A percentile compares a stretch with the other conserved stretches of the same genome.
Conservation (phyloP, 1,140 invertebrate genomes). For the Diabrotica virgifera region DNA sequence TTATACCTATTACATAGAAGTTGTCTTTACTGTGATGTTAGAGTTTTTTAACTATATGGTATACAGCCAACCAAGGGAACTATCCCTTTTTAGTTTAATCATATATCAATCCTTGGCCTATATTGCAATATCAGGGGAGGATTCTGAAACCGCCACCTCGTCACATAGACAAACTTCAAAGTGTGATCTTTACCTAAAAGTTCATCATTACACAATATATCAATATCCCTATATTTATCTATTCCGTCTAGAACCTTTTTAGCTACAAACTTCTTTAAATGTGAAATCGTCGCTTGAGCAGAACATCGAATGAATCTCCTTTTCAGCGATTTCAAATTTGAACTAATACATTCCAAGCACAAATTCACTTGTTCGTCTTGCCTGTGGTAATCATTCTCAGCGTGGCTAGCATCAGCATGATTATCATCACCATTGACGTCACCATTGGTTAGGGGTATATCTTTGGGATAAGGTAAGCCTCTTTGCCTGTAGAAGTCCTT, state of each 20-base stretch:
- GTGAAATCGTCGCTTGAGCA: conserved; percentile 93
- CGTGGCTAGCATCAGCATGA: conserved; percentile 63
- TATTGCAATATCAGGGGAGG: conserved; percentile 83
- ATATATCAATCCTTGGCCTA: conserved; percentile 57
- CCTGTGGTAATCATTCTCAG: conserved; percentile 88
- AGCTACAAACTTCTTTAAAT: conserved; percentile 96
- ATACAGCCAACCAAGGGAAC: too few relatives aligned
- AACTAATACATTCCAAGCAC: conserved; percentile 81
- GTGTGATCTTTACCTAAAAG: conserved; percentile 98
- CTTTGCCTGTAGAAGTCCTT: conserved; percentile 81
- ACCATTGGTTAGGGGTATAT: conserved; percentile 66
- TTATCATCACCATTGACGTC: conserved; percentile 64
- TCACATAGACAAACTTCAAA: conserved; percentile 97
- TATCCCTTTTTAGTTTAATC: too few relatives aligned
- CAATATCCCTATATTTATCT: conserved; percentile 95
- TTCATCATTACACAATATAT: conserved; percentile 98
- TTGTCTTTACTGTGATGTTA: too few relatives aligned
- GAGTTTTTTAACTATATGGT: too few relatives aligned
- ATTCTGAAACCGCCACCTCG: conserved; percentile 93
- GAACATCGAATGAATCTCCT: conserved; percentile 90
- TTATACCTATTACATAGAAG: too few relatives aligned
- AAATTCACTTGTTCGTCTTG: conserved; percentile 95
- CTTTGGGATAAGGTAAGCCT: conserved; percentile 85
- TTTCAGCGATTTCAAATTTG: conserved; percentile 80
- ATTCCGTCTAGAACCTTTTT: conserved; percentile 88